phyloP scores from a whole-genome alignment of 2,888 invertebrate species.

The Lithophane ornitopus region DNA sequence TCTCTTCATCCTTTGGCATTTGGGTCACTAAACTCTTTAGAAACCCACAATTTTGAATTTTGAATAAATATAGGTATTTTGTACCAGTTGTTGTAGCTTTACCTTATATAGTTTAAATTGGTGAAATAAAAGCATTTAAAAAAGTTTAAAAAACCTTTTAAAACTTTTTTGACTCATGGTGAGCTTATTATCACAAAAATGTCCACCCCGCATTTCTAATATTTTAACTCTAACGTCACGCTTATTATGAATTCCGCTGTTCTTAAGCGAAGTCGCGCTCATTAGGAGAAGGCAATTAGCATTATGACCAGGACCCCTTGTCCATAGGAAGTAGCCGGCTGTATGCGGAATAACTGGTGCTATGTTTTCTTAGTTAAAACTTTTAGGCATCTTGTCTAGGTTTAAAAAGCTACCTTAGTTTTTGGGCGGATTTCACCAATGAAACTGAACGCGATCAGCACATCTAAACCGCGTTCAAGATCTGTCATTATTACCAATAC shows the following conservation, averaged over 20 bases:
- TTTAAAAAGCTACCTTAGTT: not conserved
- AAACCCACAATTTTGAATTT: constrained; percentile 9
- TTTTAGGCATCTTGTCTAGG: not conserved
- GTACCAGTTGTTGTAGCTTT: not conserved
- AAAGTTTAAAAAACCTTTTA: not conserved
- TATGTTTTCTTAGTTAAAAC: constrained; percentile 16
- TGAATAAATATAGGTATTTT: no score
- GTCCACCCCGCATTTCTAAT: constrained; percentile 3
- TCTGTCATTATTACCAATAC: no score
- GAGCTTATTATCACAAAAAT: not conserved
- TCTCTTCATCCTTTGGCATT: constrained; percentile 66
- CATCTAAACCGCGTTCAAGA: no score
- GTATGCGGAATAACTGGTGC: not conserved
- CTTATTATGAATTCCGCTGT: constrained; percentile 23
- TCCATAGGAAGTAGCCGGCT: constrained; percentile 28
- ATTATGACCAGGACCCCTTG: constrained; percentile 54
- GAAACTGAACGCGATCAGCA: not conserved
- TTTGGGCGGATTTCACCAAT: not conserved
- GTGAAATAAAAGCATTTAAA: not conserved
- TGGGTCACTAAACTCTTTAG: constrained; percentile 22
- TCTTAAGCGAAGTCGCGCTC: constrained; percentile 44
- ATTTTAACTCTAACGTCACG: constrained; percentile 21
- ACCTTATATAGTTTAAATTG: no score
- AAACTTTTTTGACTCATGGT: not conserved
- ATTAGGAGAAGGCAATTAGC: constrained; percentile 58